Evolutionary conservation across 1,140 invertebrate genomes (phyloP).

Genomic region (Mycetomoellerius zeteki): DNA sequence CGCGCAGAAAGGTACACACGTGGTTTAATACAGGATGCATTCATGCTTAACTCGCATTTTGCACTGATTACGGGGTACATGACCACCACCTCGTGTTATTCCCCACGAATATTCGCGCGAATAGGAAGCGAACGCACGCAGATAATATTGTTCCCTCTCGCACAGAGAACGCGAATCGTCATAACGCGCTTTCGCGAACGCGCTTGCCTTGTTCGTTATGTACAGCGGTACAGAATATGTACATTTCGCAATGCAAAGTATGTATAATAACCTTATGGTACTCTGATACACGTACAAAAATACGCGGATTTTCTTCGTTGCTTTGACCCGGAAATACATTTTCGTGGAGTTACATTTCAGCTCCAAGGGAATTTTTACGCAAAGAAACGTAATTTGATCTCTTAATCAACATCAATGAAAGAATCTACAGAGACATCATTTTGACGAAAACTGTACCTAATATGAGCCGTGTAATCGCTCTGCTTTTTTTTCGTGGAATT

Average conservation of each 20-base stretch:
- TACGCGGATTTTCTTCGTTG: neutral
- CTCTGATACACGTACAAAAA: neutral
- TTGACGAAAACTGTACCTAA: neutral
- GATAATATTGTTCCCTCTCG: conserved; percentile 42
- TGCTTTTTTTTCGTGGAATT: neutral
- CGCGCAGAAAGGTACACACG: neutral
- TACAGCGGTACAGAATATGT: neutral
- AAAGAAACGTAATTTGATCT: neutral
- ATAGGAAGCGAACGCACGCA: neutral
- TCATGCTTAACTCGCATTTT: conserved; percentile 48
- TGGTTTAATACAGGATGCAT: conserved; percentile 42
- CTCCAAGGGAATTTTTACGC: neutral
- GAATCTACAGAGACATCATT: neutral
- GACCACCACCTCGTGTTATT: conserved; percentile 39
- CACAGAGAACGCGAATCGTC: neutral
- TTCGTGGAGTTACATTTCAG: neutral
- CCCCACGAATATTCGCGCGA: conserved; percentile 36
- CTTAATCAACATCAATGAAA: neutral
- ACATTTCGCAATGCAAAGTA: conserved; percentile 11
- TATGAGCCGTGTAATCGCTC: neutral
- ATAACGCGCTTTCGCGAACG: conserved; percentile 18
- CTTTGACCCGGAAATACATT: conserved; percentile 7
- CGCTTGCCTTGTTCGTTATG: neutral
- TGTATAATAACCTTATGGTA: conserved; percentile 23
- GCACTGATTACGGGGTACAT: conserved; percentile 40